These are phyloP conservation scores for Scarus forsteni DNA, from an alignment of 2,797 vertebrate species.

Conservation along the genomic window DNA sequence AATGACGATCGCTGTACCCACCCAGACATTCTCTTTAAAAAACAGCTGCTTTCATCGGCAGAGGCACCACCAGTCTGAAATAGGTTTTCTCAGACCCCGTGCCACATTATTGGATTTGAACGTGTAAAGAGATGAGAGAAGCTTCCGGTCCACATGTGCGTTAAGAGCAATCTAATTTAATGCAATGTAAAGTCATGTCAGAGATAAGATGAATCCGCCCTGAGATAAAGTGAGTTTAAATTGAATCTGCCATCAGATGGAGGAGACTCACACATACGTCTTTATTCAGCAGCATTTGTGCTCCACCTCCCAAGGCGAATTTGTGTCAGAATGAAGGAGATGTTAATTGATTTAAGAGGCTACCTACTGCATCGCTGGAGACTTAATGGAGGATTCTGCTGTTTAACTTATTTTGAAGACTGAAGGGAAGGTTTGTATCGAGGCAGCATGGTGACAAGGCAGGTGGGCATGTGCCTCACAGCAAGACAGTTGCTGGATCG, in stretches of 20 bases:
- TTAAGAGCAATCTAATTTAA: slow-evolving; percentile 69
- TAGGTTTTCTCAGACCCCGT: slow-evolving; percentile 36
- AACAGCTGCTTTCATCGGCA: slow-evolving; percentile 33
- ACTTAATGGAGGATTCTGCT: not conserved
- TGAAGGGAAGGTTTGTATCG: no score
- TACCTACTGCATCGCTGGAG: slow-evolving; percentile 25
- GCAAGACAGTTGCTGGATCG: no score
- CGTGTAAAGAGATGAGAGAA: slow-evolving; percentile 47
- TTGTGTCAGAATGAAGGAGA: slow-evolving; percentile 46
- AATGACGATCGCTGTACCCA: slow-evolving; percentile 40
- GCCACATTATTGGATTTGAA: slow-evolving; percentile 49
- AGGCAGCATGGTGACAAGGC: no score
- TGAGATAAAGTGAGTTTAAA: slow-evolving; percentile 71
- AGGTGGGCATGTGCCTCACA: no score
- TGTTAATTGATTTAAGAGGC: slow-evolving; percentile 64
- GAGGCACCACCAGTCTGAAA: slow-evolving; percentile 10
- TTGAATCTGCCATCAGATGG: slow-evolving; percentile 65
- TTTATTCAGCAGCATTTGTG: slow-evolving; percentile 17
- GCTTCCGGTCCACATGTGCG: slow-evolving; percentile 41
- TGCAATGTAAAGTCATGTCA: slow-evolving; percentile 62
- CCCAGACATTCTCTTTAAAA: slow-evolving; percentile 36
- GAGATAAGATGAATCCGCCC: slow-evolving; percentile 67
- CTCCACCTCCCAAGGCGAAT: slow-evolving; percentile 25
- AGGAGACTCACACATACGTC: slow-evolving; percentile 30
- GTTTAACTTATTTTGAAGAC: not conserved